A percentile compares a stretch with the other conserved stretches of the same genome.
Conservation (phyloP, 2,888 invertebrate genomes). For the Ganaspis brasiliensis region DNA sequence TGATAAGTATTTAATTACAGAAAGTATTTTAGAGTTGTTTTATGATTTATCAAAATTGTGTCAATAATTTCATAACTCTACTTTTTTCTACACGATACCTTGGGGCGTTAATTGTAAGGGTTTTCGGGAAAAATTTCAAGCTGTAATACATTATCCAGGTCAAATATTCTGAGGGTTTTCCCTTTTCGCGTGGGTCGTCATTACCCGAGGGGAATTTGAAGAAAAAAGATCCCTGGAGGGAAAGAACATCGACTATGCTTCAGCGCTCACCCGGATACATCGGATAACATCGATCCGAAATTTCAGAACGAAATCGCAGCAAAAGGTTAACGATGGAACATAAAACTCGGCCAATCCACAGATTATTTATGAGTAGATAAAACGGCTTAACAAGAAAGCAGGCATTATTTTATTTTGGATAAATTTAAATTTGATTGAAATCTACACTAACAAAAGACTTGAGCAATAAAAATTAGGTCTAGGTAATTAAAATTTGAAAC, state of each 20-base stretch:
- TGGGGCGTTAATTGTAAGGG: conserved; percentile 52
- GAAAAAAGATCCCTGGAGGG: conserved; percentile 70
- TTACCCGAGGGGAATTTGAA: conserved; percentile 49
- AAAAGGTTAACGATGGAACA: not conserved
- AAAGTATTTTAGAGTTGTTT: too few species aligned
- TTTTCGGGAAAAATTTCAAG: conserved; percentile 55
- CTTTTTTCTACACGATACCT: conserved; percentile 6
- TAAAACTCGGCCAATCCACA: conserved; percentile 1
- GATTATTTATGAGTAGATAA: not conserved
- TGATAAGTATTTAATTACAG: too few species aligned
- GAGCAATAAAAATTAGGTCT: too few species aligned
- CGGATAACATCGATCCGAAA: conserved; percentile 74
- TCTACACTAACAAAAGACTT: too few species aligned
- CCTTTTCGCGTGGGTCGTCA: conserved; percentile 66
- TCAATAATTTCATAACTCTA: conserved; percentile 18
- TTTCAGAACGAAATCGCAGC: conserved; percentile 36
- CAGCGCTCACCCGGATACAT: conserved; percentile 72
- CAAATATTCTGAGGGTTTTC: conserved; percentile 72
- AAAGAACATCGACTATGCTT: conserved; percentile 72
- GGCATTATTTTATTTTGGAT: too few species aligned
- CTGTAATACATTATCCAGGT: conserved; percentile 63
- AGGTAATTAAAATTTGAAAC: too few species aligned
- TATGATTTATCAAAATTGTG: not conserved
- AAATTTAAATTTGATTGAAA: too few species aligned
- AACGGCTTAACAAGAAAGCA: not conserved